phyloP scores from a whole-genome alignment of 2,888 invertebrate genomes.

The Hecatera dysodea region DNA sequence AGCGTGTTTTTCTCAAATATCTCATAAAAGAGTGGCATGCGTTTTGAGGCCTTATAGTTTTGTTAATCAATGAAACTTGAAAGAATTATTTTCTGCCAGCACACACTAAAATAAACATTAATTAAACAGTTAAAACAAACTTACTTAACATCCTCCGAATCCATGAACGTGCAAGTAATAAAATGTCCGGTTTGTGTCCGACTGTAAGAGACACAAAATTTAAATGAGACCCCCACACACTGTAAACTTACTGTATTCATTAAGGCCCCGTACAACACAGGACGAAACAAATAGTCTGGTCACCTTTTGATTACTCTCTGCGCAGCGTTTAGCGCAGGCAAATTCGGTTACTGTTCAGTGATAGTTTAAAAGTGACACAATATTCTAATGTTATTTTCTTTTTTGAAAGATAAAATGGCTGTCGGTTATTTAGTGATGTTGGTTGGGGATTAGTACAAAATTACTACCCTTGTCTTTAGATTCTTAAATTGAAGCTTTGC shows the following conservation, averaged over 20 bases:
- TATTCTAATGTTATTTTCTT: background rate
- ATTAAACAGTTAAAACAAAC: conserved; percentile 16
- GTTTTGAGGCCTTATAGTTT: too few species aligned
- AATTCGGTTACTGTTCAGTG: background rate
- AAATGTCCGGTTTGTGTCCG: conserved; percentile 73
- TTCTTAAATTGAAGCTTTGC: background rate
- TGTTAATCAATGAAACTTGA: background rate
- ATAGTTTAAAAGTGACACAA: background rate
- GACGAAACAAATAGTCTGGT: background rate
- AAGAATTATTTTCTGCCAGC: background rate
- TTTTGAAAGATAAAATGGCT: background rate
- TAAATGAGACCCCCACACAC: conserved; percentile 15
- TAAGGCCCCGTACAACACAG: background rate
- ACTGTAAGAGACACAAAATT: conserved; percentile 63
- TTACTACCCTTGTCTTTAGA: too few species aligned
- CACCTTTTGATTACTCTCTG: conserved; percentile 8
- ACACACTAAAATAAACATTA: background rate
- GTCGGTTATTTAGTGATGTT: background rate
- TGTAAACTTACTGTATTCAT: background rate
- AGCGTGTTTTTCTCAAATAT: too few species aligned
- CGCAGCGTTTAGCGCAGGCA: background rate
- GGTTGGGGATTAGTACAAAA: too few species aligned
- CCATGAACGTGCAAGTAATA: conserved; percentile 62
- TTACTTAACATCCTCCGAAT: conserved; percentile 46
- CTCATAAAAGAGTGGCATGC: too few species aligned